These are phyloP conservation scores for Hapalemur alaotrensis DNA, from an alignment of 2,797 vertebrate species.

Conservation along the genomic window DNA sequence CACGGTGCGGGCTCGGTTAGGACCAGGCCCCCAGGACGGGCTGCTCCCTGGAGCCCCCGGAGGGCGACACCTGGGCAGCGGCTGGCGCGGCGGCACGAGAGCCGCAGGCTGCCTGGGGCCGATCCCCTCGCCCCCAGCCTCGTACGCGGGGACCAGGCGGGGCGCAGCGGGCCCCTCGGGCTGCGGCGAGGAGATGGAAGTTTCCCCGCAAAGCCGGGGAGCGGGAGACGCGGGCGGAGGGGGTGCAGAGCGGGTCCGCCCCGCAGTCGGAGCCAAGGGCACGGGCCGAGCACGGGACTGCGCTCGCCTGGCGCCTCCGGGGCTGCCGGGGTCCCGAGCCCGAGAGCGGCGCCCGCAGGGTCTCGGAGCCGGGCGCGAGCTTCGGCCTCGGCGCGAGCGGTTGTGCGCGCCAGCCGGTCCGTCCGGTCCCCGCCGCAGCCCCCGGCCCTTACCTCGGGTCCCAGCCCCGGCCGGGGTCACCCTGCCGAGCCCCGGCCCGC, in stretches of 20 bases:
- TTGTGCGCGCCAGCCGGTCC: neutral
- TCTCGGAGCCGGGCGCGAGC: neutral
- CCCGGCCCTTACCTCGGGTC: neutral
- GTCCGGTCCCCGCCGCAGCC: neutral
- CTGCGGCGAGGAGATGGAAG: conserved; percentile 54
- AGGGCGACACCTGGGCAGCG: neutral
- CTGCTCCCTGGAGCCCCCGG: neutral
- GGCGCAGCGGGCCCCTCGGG: neutral
- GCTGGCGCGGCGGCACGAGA: neutral
- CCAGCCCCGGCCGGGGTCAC: neutral
- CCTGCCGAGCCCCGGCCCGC: neutral
- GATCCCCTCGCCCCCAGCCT: neutral
- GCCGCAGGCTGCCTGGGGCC: neutral
- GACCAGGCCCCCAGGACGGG: neutral
- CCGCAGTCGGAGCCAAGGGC: neutral
- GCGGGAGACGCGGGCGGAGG: too few relatives aligned
- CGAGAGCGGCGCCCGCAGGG: neutral
- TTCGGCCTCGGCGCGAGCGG: neutral
- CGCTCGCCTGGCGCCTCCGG: neutral
- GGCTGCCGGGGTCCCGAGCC: neutral
- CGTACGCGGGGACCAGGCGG: neutral
- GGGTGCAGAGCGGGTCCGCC: neutral
- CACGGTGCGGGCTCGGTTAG: neutral
- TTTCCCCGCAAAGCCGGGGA: conserved; percentile 54
- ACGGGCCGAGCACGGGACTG: neutral